A percentile compares a stretch with the other conserved stretches of the same genome.
phyloP scores from a whole-genome alignment of 2,888 invertebrate genomes.

The Microplitis deprimator region DNA sequence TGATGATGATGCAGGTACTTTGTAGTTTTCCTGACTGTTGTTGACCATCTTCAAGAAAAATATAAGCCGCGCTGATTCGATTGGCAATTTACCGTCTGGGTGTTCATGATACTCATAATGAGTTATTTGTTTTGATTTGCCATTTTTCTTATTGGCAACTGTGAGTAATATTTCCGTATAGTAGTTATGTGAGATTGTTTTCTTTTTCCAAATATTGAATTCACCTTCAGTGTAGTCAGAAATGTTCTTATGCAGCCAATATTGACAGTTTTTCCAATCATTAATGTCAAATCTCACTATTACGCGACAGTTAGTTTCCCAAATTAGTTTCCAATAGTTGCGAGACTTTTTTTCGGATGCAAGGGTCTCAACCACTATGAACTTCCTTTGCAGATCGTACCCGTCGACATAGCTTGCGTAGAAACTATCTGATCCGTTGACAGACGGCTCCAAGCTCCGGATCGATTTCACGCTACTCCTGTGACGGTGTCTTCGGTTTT shows the following conservation, averaged over 20 bases:
- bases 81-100: background rate
- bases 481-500: no score
- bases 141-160: background rate
- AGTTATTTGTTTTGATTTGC: background rate
- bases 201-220: background rate
- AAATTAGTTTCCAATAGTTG: background rate
- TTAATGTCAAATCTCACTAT: background rate
- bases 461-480: background rate
- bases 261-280: background rate
- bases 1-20: background rate
- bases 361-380: background rate
- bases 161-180: background rate
- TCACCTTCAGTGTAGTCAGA: background rate
- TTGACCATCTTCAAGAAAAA: background rate
- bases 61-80: background rate
- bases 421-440: background rate
- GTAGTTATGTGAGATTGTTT: background rate
- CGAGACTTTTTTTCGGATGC: background rate
- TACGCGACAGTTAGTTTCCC: background rate
- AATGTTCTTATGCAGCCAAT: background rate
- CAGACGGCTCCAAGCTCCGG: background rate
- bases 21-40: background rate
- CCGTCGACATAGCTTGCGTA: background rate
- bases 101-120: background rate
- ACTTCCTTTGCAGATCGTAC: background rate